phyloP scores from a whole-genome alignment of 2,888 invertebrate genomes.

The Andrena minutula region DNA sequence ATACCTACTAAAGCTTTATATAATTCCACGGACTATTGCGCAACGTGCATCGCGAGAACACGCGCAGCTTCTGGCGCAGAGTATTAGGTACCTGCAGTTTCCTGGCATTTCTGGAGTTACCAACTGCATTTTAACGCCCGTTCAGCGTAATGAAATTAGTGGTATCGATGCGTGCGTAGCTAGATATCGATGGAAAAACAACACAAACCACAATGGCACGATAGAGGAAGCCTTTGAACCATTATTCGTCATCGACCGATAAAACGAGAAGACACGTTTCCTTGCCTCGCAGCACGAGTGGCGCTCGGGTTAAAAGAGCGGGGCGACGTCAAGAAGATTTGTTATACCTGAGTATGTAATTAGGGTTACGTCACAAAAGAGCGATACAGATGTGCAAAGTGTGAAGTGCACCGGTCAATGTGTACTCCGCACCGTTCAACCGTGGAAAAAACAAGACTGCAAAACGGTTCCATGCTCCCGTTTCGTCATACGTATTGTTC shows the following conservation, averaged over 20 bases:
- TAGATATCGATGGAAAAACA: neutral
- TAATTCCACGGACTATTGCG: too few relatives aligned
- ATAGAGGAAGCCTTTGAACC: conserved; percentile 47
- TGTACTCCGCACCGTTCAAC: neutral
- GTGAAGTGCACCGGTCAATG: conserved; percentile 20
- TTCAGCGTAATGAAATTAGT: too few relatives aligned
- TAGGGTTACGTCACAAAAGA: conserved; percentile 34
- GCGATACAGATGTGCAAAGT: conserved; percentile 18
- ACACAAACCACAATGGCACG: conserved; percentile 2
- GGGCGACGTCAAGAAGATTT: conserved; percentile 14
- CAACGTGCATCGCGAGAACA: too few relatives aligned
- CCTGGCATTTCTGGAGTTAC: too few relatives aligned
- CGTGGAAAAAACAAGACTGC: neutral
- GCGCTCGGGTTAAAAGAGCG: neutral
- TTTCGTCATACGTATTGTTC: neutral
- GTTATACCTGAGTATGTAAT: conserved; percentile 38
- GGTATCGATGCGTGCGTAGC: neutral
- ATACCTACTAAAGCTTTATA: too few relatives aligned
- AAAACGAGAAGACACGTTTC: conserved; percentile 20
- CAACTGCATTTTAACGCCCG: too few relatives aligned
- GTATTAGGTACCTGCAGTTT: too few relatives aligned
- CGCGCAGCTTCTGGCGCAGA: too few relatives aligned
- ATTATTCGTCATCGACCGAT: conserved; percentile 44
- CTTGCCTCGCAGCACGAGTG: conserved; percentile 18
- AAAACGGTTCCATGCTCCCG: neutral